phyloP scores from a whole-genome alignment of 2,113 vertebrate species.

The Phaetusa simplex region DNA sequence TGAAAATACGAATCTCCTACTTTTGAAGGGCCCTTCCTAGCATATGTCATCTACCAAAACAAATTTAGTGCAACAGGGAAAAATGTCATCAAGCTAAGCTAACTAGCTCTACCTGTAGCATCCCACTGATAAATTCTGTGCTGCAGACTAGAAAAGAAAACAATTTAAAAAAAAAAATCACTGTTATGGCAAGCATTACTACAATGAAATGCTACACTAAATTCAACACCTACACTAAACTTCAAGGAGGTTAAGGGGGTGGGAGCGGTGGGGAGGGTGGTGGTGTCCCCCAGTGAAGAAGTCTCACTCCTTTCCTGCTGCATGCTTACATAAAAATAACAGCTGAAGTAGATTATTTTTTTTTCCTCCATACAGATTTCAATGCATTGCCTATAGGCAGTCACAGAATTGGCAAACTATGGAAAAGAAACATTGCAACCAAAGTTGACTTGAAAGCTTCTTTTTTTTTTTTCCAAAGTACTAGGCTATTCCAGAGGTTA shows the following conservation, averaged over 20 bases:
- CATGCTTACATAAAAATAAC: not conserved
- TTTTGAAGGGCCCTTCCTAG: not conserved
- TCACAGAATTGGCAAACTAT: not conserved
- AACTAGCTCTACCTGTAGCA: not conserved
- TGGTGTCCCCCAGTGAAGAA: not conserved
- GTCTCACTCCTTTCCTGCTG: not conserved
- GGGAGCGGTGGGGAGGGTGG: accelerated
- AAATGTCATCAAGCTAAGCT: not conserved
- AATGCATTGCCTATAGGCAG: not conserved
- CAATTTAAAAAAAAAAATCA: not conserved
- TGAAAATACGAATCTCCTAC: not conserved
- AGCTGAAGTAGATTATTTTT: not conserved
- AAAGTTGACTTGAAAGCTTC: not conserved
- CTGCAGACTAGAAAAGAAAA: not conserved
- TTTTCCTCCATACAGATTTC: not conserved
- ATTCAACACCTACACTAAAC: not conserved
- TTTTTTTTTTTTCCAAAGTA: not conserved
- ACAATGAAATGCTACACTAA: not conserved
- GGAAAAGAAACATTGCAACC: not conserved
- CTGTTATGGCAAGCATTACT: not conserved
- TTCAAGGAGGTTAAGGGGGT: not conserved
- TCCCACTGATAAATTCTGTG: not conserved
- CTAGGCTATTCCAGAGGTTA: not conserved
- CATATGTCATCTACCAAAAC: not conserved
- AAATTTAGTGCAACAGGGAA: not conserved